Percentiles rank a stretch among this genome's conserved stretches.
Conservation (phyloP, 2,797 vertebrate species). For the Amblyraja radiata region DNA sequence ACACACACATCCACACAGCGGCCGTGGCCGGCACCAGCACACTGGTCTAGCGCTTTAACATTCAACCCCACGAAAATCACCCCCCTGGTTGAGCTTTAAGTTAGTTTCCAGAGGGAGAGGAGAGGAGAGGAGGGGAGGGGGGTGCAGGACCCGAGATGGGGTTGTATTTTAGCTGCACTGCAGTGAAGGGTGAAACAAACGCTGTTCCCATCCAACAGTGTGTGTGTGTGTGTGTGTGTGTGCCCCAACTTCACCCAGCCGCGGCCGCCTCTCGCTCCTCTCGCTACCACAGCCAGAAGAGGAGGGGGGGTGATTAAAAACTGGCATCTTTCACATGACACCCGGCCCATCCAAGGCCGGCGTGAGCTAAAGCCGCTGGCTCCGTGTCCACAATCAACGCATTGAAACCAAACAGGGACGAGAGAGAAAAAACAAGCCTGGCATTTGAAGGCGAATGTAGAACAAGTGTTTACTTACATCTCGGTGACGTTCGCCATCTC, state of each 20-base stretch:
- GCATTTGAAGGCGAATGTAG: not conserved
- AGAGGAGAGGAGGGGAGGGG: too few species aligned
- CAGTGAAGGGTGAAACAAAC: not conserved
- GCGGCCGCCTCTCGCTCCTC: not conserved
- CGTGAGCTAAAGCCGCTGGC: not conserved
- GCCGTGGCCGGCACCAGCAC: not conserved
- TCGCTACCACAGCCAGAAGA: not conserved
- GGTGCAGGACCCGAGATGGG: not conserved
- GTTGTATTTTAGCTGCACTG: not conserved
- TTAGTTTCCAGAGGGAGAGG: not conserved
- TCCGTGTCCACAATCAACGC: not conserved
- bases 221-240: not conserved
- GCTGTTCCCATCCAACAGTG: not conserved
- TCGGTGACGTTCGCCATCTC: constrained; percentile 18
- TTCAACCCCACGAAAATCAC: not conserved
- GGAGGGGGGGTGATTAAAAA: too few species aligned
- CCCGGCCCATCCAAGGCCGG: not conserved
- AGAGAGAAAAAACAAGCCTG: not conserved
- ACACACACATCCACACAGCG: too few species aligned
- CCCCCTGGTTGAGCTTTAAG: not conserved
- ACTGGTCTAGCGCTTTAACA: not conserved
- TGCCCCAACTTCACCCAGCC: not conserved
- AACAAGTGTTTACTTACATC: constrained; percentile 21
- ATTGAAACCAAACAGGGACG: not conserved
- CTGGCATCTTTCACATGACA: not conserved